Percentiles rank a stretch among this genome's conserved stretches.
Conservation (phyloP, 2,797 vertebrate genomes). For the Lepilemur ruficaudatus region DNA sequence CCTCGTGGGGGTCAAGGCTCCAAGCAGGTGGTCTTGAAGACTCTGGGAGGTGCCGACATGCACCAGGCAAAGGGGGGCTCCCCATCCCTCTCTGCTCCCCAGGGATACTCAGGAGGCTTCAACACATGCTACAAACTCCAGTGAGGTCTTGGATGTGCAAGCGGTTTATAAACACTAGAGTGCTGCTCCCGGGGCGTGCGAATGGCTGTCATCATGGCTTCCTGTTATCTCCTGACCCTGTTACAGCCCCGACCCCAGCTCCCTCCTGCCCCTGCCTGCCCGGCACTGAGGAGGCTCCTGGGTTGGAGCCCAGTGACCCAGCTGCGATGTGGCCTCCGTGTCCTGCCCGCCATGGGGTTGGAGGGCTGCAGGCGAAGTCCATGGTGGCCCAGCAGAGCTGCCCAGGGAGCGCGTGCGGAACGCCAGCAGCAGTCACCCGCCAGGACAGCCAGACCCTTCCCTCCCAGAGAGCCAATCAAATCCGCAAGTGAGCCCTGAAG, state of each 20-base stretch:
- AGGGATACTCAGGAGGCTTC: neutral
- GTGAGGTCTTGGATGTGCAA: rapidly evolving
- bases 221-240: neutral
- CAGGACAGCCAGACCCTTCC: neutral
- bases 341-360: rapidly evolving
- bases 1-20: neutral
- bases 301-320: constrained; percentile 54
- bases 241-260: neutral
- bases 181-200: rapidly evolving
- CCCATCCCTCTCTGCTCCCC: too few relatives aligned
- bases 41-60: neutral
- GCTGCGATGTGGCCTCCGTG: neutral
- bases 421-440: too few relatives aligned
- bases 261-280: neutral
- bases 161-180: neutral
- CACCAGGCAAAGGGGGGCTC: too few relatives aligned
- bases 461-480: neutral
- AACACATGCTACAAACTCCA: rapidly evolving
- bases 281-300: neutral
- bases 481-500: neutral
- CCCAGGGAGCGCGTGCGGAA: neutral
- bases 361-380: neutral
- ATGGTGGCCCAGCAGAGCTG: rapidly evolving
- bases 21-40: neutral
- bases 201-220: neutral